phyloP scores from a whole-genome alignment of 2,797 vertebrate genomes.

The Catharus ustulatus region DNA sequence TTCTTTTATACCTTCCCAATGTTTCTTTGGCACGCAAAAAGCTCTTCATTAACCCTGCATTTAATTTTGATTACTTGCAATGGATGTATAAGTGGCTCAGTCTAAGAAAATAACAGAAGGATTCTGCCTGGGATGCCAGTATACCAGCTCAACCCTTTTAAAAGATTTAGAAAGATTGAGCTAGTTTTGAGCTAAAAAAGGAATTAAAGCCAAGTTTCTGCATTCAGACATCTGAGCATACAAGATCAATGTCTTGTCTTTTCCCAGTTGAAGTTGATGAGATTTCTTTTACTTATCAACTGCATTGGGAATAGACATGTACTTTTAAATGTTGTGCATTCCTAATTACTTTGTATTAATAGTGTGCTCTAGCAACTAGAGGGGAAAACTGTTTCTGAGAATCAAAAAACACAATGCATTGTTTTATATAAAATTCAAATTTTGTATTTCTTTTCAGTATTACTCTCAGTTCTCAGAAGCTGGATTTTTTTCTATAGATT shows the following conservation, averaged over 20 bases:
- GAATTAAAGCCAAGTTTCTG: background rate
- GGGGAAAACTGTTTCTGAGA: background rate
- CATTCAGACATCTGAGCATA: background rate
- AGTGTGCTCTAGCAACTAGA: background rate
- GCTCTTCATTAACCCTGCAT: conserved; percentile 74
- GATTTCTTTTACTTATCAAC: background rate
- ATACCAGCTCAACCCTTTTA: background rate
- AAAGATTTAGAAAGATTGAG: background rate
- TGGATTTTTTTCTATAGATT: background rate
- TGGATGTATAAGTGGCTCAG: conserved; percentile 73
- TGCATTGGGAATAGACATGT: background rate
- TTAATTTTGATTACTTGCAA: conserved; percentile 78
- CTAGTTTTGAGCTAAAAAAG: background rate
- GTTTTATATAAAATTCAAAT: background rate
- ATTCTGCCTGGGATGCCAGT: conserved; percentile 58
- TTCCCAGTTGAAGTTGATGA: background rate
- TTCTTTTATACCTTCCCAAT: conserved; percentile 73
- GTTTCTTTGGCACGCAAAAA: conserved; percentile 77
- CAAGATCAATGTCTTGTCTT: background rate
- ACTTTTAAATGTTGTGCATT: conserved; percentile 57
- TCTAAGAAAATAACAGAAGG: conserved; percentile 60
- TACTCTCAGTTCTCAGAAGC: background rate
- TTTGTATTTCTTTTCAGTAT: background rate
- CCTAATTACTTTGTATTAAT: background rate
- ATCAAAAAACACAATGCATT: background rate